Base-by-base conservation (phyloP, 2,888 invertebrate genomes). In the Leptinotarsa rubiginosa region DNA sequence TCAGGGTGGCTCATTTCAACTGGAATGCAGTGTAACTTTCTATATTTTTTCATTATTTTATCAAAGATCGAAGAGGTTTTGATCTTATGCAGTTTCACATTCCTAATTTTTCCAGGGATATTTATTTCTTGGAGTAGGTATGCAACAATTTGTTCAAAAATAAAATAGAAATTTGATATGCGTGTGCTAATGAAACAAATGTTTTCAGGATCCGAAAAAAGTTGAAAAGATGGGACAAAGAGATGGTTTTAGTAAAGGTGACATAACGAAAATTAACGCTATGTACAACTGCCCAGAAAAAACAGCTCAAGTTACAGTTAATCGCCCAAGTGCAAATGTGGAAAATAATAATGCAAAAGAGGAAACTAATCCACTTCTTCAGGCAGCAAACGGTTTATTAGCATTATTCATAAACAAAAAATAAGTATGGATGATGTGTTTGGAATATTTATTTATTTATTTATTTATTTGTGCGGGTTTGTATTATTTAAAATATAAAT, bases 211-310 rank as follows among this genome's bases (percentile, higher is more conserved):
- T 72, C 66, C 81, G 4, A 74, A 75, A 2, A 82, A 83, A 85
- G 88, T 88, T 0, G 86, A 88, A 0, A 89, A 89, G 79, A 88
- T 95, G 81, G 95, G 95, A 0, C 95, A 95, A 83, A 89, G 95
- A 15, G 91, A 92, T 72, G 94, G 94, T 0, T 91, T 95, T 80
- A 95, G 95, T 74, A 88, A 90, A 18, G 91, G 90, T 1, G 95
- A 95, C 83, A 90, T 95, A 13, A 90, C 90, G 77, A 95, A 95
- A 86, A 87, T 95, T 16, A 92, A 93, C 81, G 88, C 89, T 73
- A 95, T 95, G 95, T 95, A 95, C 85, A 91, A 91, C 65, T 95
- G 95, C 74, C 83, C 84, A 10, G 82, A 84, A 49, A 82, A 81
- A 75, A 80, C 81, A 7, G 65, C 73, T 22, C 47, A 50, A 13